Evolutionary conservation across 2,888 invertebrate species (phyloP).

Genomic region (Leucophenga maculata): DNA sequence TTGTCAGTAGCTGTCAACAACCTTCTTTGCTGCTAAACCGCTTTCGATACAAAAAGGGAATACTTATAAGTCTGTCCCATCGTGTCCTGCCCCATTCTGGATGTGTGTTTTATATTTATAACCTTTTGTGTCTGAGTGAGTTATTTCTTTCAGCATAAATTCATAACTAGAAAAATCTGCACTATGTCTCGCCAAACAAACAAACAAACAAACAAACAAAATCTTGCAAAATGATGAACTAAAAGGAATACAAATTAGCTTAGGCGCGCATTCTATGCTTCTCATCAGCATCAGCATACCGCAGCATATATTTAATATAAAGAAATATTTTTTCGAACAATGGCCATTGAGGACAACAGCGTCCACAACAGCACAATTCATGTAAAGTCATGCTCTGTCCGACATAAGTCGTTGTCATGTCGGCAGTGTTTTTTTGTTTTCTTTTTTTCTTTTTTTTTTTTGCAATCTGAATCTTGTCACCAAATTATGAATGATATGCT

Average conservation of each 20-base stretch:
- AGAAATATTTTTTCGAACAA: not conserved
- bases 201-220: not conserved
- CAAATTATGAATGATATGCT: conserved; percentile 63
- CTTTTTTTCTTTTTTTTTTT: conserved; percentile 19
- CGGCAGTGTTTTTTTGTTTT: not conserved
- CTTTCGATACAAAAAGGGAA: not conserved
- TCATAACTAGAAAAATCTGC: conserved; percentile 45
- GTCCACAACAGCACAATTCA: conserved; percentile 26
- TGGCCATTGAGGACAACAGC: not conserved
- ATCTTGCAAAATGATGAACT: conserved; percentile 40
- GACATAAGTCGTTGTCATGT: not conserved
- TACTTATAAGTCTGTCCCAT: not conserved
- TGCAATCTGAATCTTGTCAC: conserved; percentile 62
- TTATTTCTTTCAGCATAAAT: conserved; percentile 46
- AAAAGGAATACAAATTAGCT: conserved; percentile 61
- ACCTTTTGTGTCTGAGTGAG: conserved; percentile 59
- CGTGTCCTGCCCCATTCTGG: not conserved
- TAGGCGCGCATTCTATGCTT: conserved; percentile 21
- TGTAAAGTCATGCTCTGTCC: not conserved
- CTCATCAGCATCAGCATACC: no score
- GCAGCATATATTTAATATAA: not conserved
- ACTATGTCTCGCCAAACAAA: conserved; percentile 2
- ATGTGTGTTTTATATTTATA: conserved; percentile 55
- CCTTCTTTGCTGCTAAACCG: conserved; percentile 9
- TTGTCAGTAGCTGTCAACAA: conserved; percentile 4